Evolutionary conservation across 2,888 invertebrate genomes (phyloP).

Genomic region (Belgica antarctica): DNA sequence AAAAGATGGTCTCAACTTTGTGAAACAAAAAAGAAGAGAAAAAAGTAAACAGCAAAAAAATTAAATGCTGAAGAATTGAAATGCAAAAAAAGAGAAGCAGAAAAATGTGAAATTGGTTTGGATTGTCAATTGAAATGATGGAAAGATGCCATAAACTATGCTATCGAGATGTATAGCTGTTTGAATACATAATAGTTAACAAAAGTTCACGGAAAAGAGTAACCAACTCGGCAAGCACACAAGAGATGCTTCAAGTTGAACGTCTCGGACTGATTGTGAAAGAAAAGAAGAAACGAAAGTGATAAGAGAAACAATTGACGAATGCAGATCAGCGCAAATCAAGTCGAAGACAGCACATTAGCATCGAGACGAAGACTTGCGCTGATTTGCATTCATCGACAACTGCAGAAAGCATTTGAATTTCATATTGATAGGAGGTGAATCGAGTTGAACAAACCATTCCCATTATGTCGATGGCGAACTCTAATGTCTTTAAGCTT

Average conservation of each 20-base stretch:
- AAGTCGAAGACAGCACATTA: too few relatives aligned
- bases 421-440: not conserved
- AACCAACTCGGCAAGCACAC: too few relatives aligned
- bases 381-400: not conserved
- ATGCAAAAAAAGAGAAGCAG: constrained; percentile 9
- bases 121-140: constrained; percentile 26
- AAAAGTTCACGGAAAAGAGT: constrained; percentile 25
- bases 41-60: not conserved
- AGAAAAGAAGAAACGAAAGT: not conserved
- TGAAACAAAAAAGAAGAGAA: not conserved
- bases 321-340: not conserved
- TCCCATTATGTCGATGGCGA: not conserved
- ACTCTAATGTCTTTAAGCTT: not conserved
- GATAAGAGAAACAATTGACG: not conserved
- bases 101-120: not conserved
- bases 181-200: constrained; percentile 17
- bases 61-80: constrained; percentile 4
- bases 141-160: constrained; percentile 1
- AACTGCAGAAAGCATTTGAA: not conserved
- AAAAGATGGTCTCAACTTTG: constrained; percentile 7
- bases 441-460: not conserved
- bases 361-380: too few relatives aligned
- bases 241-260: not conserved
- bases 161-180: constrained; percentile 18
- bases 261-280: not conserved